These are phyloP conservation scores for Potamilus streckersoni DNA, from an alignment of 1,140 invertebrate species.

Conservation along the genomic window DNA sequence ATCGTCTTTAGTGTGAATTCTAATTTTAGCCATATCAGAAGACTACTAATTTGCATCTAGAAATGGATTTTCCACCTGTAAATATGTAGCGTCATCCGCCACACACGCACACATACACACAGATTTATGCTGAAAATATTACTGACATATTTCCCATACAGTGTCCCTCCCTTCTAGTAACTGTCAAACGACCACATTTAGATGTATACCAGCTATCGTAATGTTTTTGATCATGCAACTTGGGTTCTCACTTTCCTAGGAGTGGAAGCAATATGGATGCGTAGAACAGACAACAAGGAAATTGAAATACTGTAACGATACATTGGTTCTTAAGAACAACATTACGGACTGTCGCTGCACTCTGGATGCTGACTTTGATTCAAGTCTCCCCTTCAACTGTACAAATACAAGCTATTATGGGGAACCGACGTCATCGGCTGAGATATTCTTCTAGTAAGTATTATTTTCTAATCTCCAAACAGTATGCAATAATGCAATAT, in stretches of 20 bases:
- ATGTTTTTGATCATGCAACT: background rate
- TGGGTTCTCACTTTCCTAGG: conserved; percentile 3
- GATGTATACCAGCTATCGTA: no score
- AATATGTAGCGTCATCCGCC: no score
- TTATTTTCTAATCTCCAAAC: no score
- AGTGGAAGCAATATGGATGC: conserved; percentile 19
- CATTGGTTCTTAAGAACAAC: background rate
- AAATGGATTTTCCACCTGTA: no score
- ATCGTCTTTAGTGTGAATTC: no score
- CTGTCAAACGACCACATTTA: no score
- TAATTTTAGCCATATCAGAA: no score
- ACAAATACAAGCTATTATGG: conserved; percentile 6
- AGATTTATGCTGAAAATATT: background rate
- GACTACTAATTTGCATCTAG: no score
- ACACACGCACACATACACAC: background rate
- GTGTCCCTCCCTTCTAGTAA: background rate
- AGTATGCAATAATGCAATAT: no score
- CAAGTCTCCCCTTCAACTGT: conserved; percentile 2
- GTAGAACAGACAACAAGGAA: conserved; percentile 12
- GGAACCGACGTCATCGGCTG: background rate
- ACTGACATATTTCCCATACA: background rate
- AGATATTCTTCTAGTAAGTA: conserved; percentile 11
- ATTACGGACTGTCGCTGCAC: conserved; percentile 7
- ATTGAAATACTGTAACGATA: conserved; percentile 7
- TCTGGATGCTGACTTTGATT: background rate